These are phyloP conservation scores for Dasypogon diadema DNA, from an alignment of 2,888 invertebrate genomes.

Conservation along the genomic window DNA sequence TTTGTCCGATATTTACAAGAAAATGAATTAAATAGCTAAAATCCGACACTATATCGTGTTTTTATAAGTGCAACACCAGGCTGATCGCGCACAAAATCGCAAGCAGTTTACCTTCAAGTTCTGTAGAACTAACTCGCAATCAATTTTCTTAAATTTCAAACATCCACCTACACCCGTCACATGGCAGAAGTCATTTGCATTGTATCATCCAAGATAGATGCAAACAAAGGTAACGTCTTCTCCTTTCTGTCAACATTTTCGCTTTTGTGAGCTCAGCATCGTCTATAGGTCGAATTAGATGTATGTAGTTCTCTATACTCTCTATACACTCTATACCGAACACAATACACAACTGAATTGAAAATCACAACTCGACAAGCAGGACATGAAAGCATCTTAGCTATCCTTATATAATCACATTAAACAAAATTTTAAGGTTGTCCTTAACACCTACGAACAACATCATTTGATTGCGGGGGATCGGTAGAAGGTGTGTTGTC, in stretches of 20 bases:
- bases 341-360: conserved; percentile 36
- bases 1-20: too few relatives aligned
- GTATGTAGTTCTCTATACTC: too few relatives aligned
- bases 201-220: conserved; percentile 22
- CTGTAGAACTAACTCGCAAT: conserved; percentile 26
- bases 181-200: not conserved
- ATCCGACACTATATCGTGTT: too few relatives aligned
- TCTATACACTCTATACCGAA: too few relatives aligned
- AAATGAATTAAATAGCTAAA: too few relatives aligned
- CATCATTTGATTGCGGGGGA: conserved; percentile 53
- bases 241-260: conserved; percentile 11
- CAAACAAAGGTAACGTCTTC: conserved; percentile 20
- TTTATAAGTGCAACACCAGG: too few relatives aligned
- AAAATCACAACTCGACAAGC: conserved; percentile 39
- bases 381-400: not conserved
- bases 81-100: conserved; percentile 7
- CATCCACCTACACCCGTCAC: conserved; percentile 28
- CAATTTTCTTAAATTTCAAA: conserved; percentile 27
- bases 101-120: conserved; percentile 31
- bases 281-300: too few relatives aligned
- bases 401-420: conserved; percentile 49
- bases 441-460: conserved; percentile 55
- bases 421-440: conserved; percentile 54
- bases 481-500: not conserved
- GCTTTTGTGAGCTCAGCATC: conserved; percentile 7